Evolutionary conservation across 2,888 invertebrate genomes (phyloP).

Genomic region (Camponotus fellah): DNA sequence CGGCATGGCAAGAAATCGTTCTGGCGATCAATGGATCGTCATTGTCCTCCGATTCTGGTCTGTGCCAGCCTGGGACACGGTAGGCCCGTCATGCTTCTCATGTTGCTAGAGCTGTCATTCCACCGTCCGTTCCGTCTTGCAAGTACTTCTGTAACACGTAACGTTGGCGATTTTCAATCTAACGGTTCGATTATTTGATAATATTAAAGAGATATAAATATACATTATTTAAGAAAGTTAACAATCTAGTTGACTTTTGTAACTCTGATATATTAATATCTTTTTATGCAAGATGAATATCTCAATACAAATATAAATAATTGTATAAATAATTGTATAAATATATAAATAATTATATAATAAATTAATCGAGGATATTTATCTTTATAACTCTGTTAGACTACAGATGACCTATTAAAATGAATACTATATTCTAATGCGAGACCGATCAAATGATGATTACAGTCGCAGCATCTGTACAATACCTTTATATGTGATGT

Average conservation of each 20-base stretch:
- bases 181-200: constrained; percentile 1
- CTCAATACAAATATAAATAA: not conserved
- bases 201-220: not conserved
- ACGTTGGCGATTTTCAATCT: constrained; percentile 30
- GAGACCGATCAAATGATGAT: not conserved
- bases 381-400: not conserved
- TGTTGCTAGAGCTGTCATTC: constrained; percentile 71
- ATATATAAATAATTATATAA: not conserved
- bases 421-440: not conserved
- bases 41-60: constrained; percentile 50
- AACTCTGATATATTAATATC: not conserved
- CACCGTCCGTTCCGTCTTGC: constrained; percentile 63
- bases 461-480: not conserved
- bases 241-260: not conserved
- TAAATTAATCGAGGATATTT: not conserved
- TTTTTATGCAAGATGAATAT: not conserved
- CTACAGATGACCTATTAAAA: not conserved
- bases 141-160: constrained; percentile 71
- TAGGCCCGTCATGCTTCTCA: constrained; percentile 64
- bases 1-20: constrained; percentile 59
- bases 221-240: not conserved
- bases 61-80: constrained; percentile 65
- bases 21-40: constrained; percentile 58
- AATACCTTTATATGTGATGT: constrained; percentile 93
- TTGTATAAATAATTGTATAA: not conserved